A percentile compares a stretch with the other conserved stretches of the same genome.
phyloP scores from a whole-genome alignment of 2,113 vertebrate genomes.

The Scalopus aquaticus region DNA sequence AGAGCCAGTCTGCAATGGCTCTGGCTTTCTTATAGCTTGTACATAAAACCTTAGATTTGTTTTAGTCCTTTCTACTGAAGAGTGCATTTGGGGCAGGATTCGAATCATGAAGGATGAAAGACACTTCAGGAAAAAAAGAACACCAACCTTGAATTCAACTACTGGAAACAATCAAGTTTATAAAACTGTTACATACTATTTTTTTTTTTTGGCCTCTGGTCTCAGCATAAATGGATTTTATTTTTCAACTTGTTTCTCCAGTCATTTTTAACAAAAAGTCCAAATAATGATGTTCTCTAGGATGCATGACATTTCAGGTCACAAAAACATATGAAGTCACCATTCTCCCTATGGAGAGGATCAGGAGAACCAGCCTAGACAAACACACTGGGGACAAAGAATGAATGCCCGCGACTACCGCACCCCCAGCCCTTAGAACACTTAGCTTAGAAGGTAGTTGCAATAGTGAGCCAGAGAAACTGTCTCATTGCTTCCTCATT shows the following conservation, averaged over 20 bases:
- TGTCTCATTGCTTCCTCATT: neutral
- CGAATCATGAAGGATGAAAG: conserved; percentile 48
- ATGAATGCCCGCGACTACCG: neutral
- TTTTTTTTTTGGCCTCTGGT: conserved; percentile 25
- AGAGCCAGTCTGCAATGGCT: neutral
- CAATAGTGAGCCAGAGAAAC: neutral
- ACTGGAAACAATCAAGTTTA: conserved; percentile 50
- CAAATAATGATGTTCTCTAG: conserved; percentile 36
- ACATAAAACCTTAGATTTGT: conserved; percentile 34
- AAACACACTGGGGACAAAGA: neutral
- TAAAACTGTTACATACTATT: neutral
- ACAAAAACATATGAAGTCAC: conserved; percentile 12
- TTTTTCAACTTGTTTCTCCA: conserved; percentile 31
- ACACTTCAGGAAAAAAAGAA: neutral
- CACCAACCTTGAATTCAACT: neutral
- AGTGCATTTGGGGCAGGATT: conserved; percentile 6
- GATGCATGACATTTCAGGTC: conserved; percentile 40
- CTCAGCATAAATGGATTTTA: neutral
- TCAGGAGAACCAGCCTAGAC: neutral
- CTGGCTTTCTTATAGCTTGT: conserved; percentile 12
- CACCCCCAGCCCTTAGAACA: neutral
- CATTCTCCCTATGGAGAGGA: neutral
- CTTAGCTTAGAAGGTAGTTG: neutral
- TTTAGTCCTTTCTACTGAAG: neutral
- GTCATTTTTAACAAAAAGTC: conserved; percentile 43